These are phyloP conservation scores for Rhabdornis inornatus DNA, from an alignment of 2,113 vertebrate genomes.

Conservation along the genomic window DNA sequence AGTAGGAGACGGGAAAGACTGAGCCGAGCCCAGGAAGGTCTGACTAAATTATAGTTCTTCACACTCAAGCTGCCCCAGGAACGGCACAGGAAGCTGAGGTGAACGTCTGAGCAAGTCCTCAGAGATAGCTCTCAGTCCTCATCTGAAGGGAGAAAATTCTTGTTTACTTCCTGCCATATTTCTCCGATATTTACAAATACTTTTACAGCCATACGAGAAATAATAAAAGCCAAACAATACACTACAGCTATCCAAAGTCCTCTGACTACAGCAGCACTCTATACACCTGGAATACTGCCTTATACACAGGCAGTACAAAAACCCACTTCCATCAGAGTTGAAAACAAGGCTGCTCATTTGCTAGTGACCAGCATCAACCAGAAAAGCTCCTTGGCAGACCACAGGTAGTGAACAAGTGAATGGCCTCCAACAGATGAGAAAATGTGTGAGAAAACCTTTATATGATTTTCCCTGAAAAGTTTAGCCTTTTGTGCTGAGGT, in stretches of 20 bases:
- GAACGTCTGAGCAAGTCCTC: background rate
- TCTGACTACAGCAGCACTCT: background rate
- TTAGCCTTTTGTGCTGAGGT: background rate
- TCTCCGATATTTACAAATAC: background rate
- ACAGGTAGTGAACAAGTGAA: accelerated
- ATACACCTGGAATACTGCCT: background rate
- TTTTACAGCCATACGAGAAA: background rate
- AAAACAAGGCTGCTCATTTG: background rate
- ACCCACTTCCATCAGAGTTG: background rate
- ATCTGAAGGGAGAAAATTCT: background rate
- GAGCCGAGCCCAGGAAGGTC: background rate
- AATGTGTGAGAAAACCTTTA: background rate
- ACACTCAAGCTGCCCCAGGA: background rate
- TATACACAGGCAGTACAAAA: background rate
- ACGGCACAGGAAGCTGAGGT: background rate
- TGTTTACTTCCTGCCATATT: background rate
- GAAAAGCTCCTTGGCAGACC: background rate
- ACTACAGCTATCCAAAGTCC: background rate
- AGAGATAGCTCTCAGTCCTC: background rate
- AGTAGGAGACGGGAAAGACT: background rate
- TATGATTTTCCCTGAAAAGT: background rate
- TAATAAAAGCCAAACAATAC: background rate
- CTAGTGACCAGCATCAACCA: background rate
- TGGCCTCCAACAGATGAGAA: background rate
- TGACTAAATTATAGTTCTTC: background rate